Evolutionary conservation across 2,888 invertebrate species (phyloP), one percentile per base, ranked within the genome.

Genomic region (Trachelus stipa): DNA sequence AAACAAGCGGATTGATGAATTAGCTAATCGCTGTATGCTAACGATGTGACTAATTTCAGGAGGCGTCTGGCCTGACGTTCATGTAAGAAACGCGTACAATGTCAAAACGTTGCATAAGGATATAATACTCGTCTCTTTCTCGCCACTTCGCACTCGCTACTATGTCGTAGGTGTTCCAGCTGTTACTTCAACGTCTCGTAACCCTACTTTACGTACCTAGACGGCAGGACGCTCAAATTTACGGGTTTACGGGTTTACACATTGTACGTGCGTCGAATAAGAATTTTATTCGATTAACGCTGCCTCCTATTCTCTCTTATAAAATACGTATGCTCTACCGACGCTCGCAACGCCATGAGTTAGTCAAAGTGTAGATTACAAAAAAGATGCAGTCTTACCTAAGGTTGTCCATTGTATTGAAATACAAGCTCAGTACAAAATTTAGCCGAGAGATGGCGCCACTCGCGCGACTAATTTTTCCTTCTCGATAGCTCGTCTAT

Each of bases 241-340:
- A 37, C 76, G 81, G 79, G 76, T 84, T 82, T 81, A 82, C 81
- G 78, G 69, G 79, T 77, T 77, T 80, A 74, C 23, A 56, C 56
- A 23, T 56, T 23, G 71, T 34, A 80, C 85, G 83, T 81, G 75
- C 80, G 35, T 34, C 77, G 84, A 85, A 85, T 85, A 84, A 85
- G 82, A 85, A 85, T 80, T 85, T 81, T 77, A 78, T 81, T 84
- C 82, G 85, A 85, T 85, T 85, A 82, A 79, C 75, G 40, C 68
- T 23, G 77, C 80, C 78, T 79, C 81, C 71, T 1, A 71, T 56
- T 23, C 23, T 56, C 23, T 23, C 23, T 40, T 40, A 23, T 56
- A 23, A 56, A 56, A 56, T 56, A 56, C 56, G 56, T 23, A 56
- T 0, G 56, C 23, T 9, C 56, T 23, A 23, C 56, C 9, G 56